Percentiles rank a stretch among this genome's conserved stretches.
These are phyloP conservation scores for Calyptommatus sinebrachiatus DNA, from an alignment of 2,113 vertebrate species.

Conservation along the genomic window DNA sequence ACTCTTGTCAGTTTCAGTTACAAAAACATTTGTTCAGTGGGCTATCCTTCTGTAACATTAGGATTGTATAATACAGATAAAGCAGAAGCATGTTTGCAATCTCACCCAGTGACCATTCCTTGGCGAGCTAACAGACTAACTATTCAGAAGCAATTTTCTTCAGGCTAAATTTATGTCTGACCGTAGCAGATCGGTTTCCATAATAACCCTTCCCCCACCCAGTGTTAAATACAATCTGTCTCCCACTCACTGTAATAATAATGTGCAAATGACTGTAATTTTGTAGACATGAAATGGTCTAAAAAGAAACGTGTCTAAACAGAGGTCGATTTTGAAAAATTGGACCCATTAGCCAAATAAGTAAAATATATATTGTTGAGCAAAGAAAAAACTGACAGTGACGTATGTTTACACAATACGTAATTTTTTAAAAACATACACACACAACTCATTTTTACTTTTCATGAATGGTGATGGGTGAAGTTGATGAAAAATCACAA, in stretches of 20 bases:
- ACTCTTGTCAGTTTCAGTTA: conserved; percentile 46
- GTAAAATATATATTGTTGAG: conserved; percentile 71
- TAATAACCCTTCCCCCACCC: conserved; percentile 77
- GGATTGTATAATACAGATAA: conserved; percentile 67
- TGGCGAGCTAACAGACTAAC: conserved; percentile 75
- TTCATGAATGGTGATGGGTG: background rate
- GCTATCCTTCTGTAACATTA: conserved; percentile 54
- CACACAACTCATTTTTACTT: background rate
- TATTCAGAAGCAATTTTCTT: conserved; percentile 82
- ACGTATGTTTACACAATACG: conserved; percentile 50
- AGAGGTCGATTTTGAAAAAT: conserved; percentile 78
- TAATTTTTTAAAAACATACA: conserved; percentile 19
- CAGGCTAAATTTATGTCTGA: conserved; percentile 80
- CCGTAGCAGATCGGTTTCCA: conserved; percentile 77
- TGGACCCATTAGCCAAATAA: conserved; percentile 77
- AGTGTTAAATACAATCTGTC: conserved; percentile 74
- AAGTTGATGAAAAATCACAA: background rate
- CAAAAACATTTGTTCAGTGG: conserved; percentile 45
- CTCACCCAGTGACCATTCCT: conserved; percentile 68
- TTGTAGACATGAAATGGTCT: conserved; percentile 73
- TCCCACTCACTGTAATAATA: conserved; percentile 78
- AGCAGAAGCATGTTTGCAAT: conserved; percentile 66
- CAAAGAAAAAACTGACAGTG: conserved; percentile 64
- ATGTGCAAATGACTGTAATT: conserved; percentile 83
- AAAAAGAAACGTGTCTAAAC: conserved; percentile 79